Base-by-base conservation (phyloP, 2,888 invertebrate species). In the Caenorhabditis plicata region DNA sequence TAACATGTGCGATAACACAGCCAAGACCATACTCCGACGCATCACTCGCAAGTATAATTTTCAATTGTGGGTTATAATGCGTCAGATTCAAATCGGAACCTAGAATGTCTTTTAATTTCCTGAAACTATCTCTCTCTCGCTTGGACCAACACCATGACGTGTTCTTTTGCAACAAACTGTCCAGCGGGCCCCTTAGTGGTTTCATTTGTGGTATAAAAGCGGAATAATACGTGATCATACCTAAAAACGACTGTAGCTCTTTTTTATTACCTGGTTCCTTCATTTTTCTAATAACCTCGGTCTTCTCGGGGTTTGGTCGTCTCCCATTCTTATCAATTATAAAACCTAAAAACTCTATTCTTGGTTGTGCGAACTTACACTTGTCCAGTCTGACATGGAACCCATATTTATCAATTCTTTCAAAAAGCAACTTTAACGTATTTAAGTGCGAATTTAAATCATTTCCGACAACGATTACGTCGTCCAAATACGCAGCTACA, bases 401-500 rank as follows among this genome's bases (percentile, higher is more conserved):
- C 5, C 60, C 51, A 15, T 45, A 61, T 11, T 52, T 42, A 1
- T 42, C 20, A 9, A 65, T 29, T 3, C 64, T 25, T 4, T 22
- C 19, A 9, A 64, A 35, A 9, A 58, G 45, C 19, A 33, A 26
- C 5, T 9, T 2, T 3, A 66, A 23, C 17, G 51, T 49, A 3
- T 36, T 19, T 9, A 46, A 15, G 26, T 68, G 68, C 32, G 56
- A 51, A 5, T 42, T 44, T 9, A 31, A 15, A 4, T 43, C 38
- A 3, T 22, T 15, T 2, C 60, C 65, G 11, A 46, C 47, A 19
- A 70, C 35, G n/a, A 63, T 41, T 5, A 69, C 43, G 29, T 69
- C 69, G 32, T 69, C 68, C 19, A 69, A 42, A 39, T 54, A 63
- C 4, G 41, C 40, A 1, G 40, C 22, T 0, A 55, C 52, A 3